Conservation (phyloP, 2,113 vertebrate species). For the Paratilapia polleni region DNA sequence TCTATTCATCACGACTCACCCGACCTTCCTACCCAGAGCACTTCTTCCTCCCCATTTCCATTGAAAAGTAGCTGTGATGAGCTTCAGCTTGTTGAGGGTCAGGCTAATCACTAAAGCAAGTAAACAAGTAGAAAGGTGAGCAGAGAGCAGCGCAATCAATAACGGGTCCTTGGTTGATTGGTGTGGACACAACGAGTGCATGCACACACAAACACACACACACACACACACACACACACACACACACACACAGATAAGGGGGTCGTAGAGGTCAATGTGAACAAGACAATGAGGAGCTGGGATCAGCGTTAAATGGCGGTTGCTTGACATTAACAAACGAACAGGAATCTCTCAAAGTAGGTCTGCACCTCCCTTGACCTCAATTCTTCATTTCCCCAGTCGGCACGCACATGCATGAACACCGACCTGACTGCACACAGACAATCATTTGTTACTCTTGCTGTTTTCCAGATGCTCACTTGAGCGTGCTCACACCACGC, state of each 20-base stretch:
- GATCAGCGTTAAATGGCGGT: conserved; percentile 48
- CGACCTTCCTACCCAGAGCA: conserved; percentile 15
- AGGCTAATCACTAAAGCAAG: conserved; percentile 60
- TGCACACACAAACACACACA: background rate
- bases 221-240: background rate
- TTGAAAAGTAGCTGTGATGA: conserved; percentile 23
- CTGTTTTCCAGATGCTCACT: background rate
- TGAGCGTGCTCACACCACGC: background rate
- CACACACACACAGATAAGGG: background rate
- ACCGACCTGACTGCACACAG: background rate
- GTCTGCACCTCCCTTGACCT: conserved; percentile 49
- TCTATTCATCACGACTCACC: conserved; percentile 8
- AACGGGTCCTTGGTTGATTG: conserved; percentile 38
- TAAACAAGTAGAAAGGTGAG: conserved; percentile 69
- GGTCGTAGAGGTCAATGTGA: conserved; percentile 39
- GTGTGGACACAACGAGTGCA: background rate
- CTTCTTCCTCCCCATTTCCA: conserved; percentile 24
- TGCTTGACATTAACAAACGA: conserved; percentile 56
- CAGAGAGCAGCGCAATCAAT: conserved; percentile 61
- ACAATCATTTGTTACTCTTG: background rate
- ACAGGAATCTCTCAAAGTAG: conserved; percentile 52
- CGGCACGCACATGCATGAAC: background rate
- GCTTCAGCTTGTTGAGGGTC: conserved; percentile 5
- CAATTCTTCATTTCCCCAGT: conserved; percentile 41
- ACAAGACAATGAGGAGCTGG: conserved; percentile 40